A percentile compares a stretch with the other conserved stretches of the same genome.
Conservation (phyloP, 2,797 vertebrate genomes). For the Acanthurus lineatus region DNA sequence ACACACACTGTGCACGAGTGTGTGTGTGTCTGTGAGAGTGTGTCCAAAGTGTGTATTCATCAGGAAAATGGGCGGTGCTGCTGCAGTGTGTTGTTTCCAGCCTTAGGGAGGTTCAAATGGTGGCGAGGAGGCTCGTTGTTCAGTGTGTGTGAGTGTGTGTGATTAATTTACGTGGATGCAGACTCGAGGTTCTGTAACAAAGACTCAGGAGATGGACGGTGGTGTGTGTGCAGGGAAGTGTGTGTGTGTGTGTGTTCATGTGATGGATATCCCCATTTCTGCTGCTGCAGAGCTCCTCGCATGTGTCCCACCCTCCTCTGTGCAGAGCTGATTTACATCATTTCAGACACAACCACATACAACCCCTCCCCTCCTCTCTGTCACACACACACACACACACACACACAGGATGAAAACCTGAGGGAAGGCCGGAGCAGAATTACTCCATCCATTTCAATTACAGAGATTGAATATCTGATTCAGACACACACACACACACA, state of each 20-base stretch:
- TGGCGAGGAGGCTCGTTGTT: conserved; percentile 29
- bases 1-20: neutral
- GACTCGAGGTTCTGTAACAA: conserved; percentile 40
- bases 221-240: conserved; percentile 4
- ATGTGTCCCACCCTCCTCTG: conserved; percentile 50
- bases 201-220: conserved; percentile 34
- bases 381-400: conserved; percentile 12
- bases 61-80: conserved; percentile 14
- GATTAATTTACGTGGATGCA: conserved; percentile 62
- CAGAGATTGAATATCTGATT: conserved; percentile 71
- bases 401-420: conserved; percentile 34
- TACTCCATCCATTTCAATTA: conserved; percentile 80
- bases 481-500: conserved; percentile 25
- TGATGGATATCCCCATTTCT: conserved; percentile 47
- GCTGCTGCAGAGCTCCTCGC: conserved; percentile 45
- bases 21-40: neutral
- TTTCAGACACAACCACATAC: conserved; percentile 52
- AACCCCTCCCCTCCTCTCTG: neutral
- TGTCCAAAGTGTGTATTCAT: conserved; percentile 15
- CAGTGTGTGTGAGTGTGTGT: conserved; percentile 12
- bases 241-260: conserved; percentile 15
- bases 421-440: conserved; percentile 66
- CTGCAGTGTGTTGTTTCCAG: conserved; percentile 12
- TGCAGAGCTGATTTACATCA: conserved; percentile 57
- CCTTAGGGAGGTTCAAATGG: conserved; percentile 27